Conservation (phyloP, 2,113 vertebrate genomes). For the Okapia johnstoni region DNA sequence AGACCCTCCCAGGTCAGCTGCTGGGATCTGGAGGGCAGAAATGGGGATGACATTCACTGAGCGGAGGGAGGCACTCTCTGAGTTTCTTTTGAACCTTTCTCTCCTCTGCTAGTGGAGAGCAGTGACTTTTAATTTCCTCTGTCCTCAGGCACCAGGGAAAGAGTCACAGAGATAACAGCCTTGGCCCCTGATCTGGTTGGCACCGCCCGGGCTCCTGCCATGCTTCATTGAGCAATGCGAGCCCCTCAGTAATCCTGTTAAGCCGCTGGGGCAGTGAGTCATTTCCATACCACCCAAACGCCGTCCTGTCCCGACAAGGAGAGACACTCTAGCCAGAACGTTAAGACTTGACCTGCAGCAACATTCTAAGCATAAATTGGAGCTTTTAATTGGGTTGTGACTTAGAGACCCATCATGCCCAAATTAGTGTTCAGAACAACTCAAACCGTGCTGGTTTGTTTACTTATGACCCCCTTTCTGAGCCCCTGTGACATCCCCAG, state of each 20-base stretch:
- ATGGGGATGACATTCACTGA: not conserved
- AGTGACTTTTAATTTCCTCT: constrained; percentile 76
- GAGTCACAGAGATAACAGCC: constrained; percentile 67
- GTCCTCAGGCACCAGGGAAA: constrained; percentile 71
- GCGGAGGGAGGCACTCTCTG: not conserved
- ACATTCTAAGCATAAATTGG: constrained; percentile 66
- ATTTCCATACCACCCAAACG: constrained; percentile 60
- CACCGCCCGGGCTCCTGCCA: constrained; percentile 56
- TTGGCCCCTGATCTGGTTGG: constrained; percentile 73
- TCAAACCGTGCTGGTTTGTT: not conserved
- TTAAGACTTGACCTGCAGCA: constrained; percentile 64
- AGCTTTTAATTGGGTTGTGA: constrained; percentile 71
- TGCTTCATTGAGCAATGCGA: constrained; percentile 63
- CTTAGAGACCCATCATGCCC: constrained; percentile 47
- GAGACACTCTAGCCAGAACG: constrained; percentile 28
- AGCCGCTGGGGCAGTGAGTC: constrained; percentile 66
- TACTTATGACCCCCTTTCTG: not conserved
- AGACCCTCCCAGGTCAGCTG: not conserved
- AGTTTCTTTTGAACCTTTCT: not conserved
- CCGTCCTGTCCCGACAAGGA: constrained; percentile 39
- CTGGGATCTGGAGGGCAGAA: not conserved
- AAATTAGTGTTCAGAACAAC: not conserved
- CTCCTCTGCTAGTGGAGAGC: not conserved
- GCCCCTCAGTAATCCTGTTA: constrained; percentile 65
- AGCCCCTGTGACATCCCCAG: not conserved